Evolutionary conservation across 2,888 invertebrate species (phyloP).

Genomic region (Nezara viridula): DNA sequence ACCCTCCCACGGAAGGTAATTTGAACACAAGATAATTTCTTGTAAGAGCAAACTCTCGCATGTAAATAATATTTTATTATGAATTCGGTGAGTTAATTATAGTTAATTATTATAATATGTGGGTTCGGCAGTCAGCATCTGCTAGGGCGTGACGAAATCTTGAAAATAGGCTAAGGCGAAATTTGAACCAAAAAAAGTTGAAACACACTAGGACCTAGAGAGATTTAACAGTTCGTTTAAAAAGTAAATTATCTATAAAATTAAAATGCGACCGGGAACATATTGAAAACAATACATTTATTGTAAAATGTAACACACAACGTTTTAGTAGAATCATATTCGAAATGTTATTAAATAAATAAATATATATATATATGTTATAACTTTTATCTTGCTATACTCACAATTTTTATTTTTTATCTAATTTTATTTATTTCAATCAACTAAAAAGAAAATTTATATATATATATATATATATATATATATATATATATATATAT

Average conservation of each 20-base stretch:
- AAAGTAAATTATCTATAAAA: background rate
- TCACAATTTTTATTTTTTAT: too few relatives aligned
- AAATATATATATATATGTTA: too few relatives aligned
- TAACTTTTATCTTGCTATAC: too few relatives aligned
- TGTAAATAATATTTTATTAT: background rate
- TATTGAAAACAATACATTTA: too few relatives aligned
- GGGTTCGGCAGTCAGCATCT: background rate
- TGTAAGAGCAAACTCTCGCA: background rate
- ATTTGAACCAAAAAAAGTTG: background rate
- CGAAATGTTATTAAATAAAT: too few relatives aligned
- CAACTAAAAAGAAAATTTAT: too few relatives aligned
- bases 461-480: too few relatives aligned
- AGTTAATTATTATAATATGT: background rate
- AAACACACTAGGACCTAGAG: background rate
- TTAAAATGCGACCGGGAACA: too few relatives aligned
- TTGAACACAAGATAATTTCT: background rate
- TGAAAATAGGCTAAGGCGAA: background rate
- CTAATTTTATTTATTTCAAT: too few relatives aligned
- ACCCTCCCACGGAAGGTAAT: background rate
- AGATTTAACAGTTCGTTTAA: background rate
- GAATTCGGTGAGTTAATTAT: background rate
- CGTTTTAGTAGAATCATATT: too few relatives aligned
- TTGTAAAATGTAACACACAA: too few relatives aligned
- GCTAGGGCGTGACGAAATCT: background rate
- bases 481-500: too few relatives aligned